phyloP scores from a whole-genome alignment of 35 echinoderm and acorn worm genomes.

The Apostichopus parvimensis region DNA sequence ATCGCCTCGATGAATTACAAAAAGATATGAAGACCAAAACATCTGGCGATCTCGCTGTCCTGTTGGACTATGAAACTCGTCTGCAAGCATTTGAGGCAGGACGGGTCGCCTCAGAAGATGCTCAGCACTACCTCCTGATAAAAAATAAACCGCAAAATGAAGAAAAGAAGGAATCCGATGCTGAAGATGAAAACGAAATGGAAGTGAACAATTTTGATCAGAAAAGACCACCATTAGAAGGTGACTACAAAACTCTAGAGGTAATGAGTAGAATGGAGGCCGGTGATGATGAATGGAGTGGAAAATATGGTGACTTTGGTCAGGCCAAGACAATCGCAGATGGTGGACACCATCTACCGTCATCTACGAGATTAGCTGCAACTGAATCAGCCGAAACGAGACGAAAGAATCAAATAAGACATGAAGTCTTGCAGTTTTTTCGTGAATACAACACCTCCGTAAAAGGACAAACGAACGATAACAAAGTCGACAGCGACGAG shows the following conservation, averaged over 20 bases:
- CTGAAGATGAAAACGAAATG: not conserved
- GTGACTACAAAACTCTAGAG: not conserved
- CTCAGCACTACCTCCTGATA: conserved; percentile 86
- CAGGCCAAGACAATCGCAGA: not conserved
- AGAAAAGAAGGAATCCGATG: not conserved
- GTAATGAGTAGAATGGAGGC: not conserved
- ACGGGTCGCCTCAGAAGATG: conserved; percentile 85
- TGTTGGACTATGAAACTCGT: conserved; percentile 69
- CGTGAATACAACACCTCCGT: not conserved
- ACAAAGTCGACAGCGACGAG: not conserved
- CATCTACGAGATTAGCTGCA: not conserved
- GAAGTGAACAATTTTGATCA: not conserved
- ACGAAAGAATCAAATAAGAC: conserved; percentile 1
- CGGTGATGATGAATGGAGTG: not conserved
- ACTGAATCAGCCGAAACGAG: not conserved
- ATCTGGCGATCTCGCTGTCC: conserved; percentile 69
- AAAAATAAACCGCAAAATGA: conserved; percentile 34
- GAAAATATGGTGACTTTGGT: not conserved
- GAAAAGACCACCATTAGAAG: not conserved
- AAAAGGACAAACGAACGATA: not conserved
- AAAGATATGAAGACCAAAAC: conserved; percentile 84
- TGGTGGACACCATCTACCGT: not conserved
- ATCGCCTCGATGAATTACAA: conserved; percentile 76
- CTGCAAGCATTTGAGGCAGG: conserved; percentile 74
- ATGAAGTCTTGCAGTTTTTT: conserved; percentile 17